A percentile compares a stretch with the other conserved stretches of the same genome.
phyloP scores from a whole-genome alignment of 2,797 vertebrate species.

The Sparus aurata region DNA sequence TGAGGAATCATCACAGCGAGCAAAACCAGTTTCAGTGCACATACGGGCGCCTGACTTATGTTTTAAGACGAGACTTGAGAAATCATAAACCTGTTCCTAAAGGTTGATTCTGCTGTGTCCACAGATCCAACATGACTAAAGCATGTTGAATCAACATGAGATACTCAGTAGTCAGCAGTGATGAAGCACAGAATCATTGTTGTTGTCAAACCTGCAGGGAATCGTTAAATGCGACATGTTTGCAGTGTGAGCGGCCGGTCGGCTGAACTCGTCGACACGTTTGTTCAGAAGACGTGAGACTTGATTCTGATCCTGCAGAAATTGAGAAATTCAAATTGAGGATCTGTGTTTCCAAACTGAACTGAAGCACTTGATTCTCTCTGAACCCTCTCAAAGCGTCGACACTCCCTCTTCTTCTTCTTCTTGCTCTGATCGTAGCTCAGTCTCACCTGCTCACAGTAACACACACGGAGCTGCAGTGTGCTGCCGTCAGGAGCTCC shows the following conservation, averaged over 20 bases:
- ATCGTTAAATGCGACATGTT: not conserved
- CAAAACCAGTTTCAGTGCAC: no score
- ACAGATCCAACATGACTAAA: not conserved
- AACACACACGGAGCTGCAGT: not conserved
- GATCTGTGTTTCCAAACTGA: no score
- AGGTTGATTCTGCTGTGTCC: no score
- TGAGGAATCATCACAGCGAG: not conserved
- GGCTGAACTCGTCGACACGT: not conserved
- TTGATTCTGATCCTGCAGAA: not conserved
- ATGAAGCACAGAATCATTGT: no score
- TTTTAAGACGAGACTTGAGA: no score
- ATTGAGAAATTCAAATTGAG: no score
- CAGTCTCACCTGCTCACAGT: not conserved
- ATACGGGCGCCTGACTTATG: no score
- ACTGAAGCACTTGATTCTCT: not conserved
- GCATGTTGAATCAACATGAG: no score
- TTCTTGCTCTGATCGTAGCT: not conserved
- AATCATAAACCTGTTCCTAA: not conserved
- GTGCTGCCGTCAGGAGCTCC: slow-evolving; percentile 4
- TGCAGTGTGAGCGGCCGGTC: not conserved
- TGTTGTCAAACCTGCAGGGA: not conserved
- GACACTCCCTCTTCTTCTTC: not conserved
- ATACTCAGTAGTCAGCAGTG: no score
- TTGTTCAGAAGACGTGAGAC: not conserved
- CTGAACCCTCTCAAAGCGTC: not conserved